These are phyloP conservation scores for Rhagologus leucostigma DNA, from an alignment of 2,113 vertebrate species.

Conservation along the genomic window DNA sequence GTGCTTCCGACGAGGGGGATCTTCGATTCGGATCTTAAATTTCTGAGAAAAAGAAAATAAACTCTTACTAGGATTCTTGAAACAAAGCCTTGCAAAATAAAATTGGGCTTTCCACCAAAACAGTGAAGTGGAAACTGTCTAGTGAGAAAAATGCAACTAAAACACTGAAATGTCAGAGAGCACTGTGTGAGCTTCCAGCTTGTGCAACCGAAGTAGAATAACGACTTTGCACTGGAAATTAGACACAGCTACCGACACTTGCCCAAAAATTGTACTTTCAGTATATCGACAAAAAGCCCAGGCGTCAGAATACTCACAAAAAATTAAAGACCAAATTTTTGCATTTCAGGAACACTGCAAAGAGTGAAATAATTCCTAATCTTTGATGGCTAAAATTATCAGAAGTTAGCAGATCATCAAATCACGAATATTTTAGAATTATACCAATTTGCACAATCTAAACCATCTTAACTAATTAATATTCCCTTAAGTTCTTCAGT, in stretches of 20 bases:
- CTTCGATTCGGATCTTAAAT: conserved; percentile 98
- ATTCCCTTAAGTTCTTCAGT: not conserved
- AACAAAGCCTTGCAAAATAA: not conserved
- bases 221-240: not conserved
- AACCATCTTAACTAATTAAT: not conserved
- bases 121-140: not conserved
- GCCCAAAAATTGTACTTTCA: not conserved
- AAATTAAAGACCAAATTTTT: not conserved
- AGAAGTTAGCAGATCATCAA: not conserved
- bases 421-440: not conserved
- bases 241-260: not conserved
- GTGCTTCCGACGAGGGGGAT: conserved; percentile 95
- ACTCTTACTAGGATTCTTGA: not conserved
- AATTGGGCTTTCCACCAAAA: not conserved
- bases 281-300: not conserved
- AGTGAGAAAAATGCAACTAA: not conserved
- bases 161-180: not conserved
- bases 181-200: not conserved
- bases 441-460: not conserved
- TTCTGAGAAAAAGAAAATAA: conserved; percentile 74
- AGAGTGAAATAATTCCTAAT: not conserved
- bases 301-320: not conserved
- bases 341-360: not conserved
- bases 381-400: not conserved
- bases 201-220: not conserved